Evolutionary conservation across 2,888 invertebrate genomes (phyloP), one percentile per base, ranked within the genome.

Genomic region (Watsonalla cultraria): DNA sequence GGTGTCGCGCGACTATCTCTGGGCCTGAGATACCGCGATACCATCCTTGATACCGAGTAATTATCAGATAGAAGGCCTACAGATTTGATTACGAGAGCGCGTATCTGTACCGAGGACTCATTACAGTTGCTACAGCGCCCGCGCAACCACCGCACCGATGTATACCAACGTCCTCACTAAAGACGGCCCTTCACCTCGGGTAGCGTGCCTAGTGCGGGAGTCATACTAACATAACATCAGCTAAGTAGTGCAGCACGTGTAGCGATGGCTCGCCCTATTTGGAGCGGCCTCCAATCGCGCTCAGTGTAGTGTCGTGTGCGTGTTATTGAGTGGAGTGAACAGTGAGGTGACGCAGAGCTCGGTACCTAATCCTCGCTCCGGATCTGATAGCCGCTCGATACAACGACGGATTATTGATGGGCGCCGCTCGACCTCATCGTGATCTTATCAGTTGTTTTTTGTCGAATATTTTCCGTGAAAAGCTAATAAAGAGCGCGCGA

Each of bases 371-470:
- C 72, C 67, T 50, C 61, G 66, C 62, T 54, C 61, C 64, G 68
- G 68, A 72, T 72, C 75, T 69, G 73, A 75, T 74, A 74, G 63
- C 57, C 61, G 57, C 58, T 61, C 61, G 71, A 71, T 60, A 70
- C 63, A 75, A 80, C 80, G 78, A 65, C 74, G 81, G 82, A 82
- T 84, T 84, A 86, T 86, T 78, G 87, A 84, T 78, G 84, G 80
- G 78, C 80, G 83, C 80, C 82, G 83, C 78, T 79, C 85, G 82
- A 70, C 82, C 81, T 86, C 84, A 76, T 76, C 80, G 78, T 67
- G 83, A 84, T 83, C 80, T 88, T 89, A 90, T 89, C 89, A 76
- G 75, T 82, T 85, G 84, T 85, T 84, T 86, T 83, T 86, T 71
- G 74, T 76, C 78, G 76, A 84, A 82, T 80, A 80, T 85, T 84